Evolutionary conservation across 2,113 vertebrate species (phyloP).

Genomic region (Nibea coibor): DNA sequence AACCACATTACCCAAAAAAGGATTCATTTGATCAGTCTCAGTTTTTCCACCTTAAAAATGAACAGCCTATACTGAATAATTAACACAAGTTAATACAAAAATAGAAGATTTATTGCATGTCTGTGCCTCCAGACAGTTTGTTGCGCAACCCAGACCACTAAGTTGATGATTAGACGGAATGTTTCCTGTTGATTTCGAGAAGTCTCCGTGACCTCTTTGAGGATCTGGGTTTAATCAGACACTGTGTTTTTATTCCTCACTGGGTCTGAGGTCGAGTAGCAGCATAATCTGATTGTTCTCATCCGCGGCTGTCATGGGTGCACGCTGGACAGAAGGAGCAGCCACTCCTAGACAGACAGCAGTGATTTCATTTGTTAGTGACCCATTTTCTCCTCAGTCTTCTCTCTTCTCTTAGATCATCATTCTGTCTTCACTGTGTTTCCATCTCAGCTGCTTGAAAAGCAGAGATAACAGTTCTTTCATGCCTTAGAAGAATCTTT

Average conservation of each 20-base stretch:
- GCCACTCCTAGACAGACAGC: slow-evolving; percentile 41
- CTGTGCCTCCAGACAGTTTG: slow-evolving; percentile 41
- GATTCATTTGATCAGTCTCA: slow-evolving; percentile 14
- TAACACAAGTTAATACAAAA: background rate
- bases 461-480: background rate
- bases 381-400: slow-evolving; percentile 48
- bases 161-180: background rate
- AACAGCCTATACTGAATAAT: background rate
- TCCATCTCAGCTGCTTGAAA: background rate
- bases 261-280: slow-evolving; percentile 12
- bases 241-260: background rate
- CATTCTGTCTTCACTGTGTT: background rate
- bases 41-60: slow-evolving; percentile 35
- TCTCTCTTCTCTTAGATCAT: background rate
- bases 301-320: slow-evolving; percentile 1
- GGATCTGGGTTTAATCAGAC: slow-evolving; percentile 17
- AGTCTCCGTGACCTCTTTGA: slow-evolving; percentile 16
- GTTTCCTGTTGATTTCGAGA: slow-evolving; percentile 24
- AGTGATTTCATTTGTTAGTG: slow-evolving; percentile 26
- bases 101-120: slow-evolving; percentile 4
- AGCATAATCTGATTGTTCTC: slow-evolving; percentile 11
- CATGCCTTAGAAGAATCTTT: no score
- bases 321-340: slow-evolving; percentile 28
- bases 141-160: slow-evolving; percentile 45
- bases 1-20: background rate